A percentile compares a stretch with the other conserved stretches of the same genome.
Conservation (phyloP, 2,888 invertebrate genomes). For the Limnephilus auricula region DNA sequence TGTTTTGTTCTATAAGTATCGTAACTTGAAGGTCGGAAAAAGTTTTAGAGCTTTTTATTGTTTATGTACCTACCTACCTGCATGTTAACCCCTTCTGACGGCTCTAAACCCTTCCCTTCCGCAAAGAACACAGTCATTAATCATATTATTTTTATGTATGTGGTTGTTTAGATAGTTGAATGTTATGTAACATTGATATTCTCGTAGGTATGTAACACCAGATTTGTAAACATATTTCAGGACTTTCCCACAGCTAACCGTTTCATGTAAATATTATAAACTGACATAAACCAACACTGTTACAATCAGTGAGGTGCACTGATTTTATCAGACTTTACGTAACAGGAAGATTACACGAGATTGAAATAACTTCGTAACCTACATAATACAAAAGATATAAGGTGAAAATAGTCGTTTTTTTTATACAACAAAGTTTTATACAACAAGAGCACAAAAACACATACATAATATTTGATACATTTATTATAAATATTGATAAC, state of each 20-base stretch:
- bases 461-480: no score
- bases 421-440: background rate
- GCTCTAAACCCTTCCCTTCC: background rate
- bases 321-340: background rate
- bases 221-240: constrained; percentile 20
- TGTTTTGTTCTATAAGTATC: background rate
- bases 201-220: background rate
- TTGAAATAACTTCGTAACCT: background rate
- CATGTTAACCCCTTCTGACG: background rate
- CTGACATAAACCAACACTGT: constrained; percentile 19
- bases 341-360: background rate
- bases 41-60: background rate
- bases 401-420: background rate
- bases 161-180: constrained; percentile 9
- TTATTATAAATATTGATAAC: no score
- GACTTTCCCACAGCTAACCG: constrained; percentile 61
- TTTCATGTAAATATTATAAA: constrained; percentile 16
- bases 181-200: background rate
- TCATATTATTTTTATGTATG: background rate
- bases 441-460: no score
- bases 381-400: background rate
- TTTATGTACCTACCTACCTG: background rate
- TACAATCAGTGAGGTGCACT: background rate
- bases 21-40: background rate
- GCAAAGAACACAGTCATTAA: background rate